Evolutionary conservation across 1,140 invertebrate genomes (phyloP), one percentile per base, ranked within the genome.

Genomic region (Zaprionus tsacasi): DNA sequence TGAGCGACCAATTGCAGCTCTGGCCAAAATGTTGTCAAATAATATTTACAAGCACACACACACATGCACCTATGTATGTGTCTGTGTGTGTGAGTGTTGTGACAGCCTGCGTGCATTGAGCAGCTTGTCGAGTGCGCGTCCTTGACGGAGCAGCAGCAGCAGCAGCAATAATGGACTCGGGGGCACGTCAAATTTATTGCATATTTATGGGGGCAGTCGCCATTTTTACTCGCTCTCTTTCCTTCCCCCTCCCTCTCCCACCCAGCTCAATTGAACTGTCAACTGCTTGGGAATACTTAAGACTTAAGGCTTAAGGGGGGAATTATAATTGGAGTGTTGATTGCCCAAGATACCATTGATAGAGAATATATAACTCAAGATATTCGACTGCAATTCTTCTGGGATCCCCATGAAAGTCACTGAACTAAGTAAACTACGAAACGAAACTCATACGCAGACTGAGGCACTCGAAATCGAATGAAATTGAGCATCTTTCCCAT

Each of bases 11-110:
- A 68, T 57, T 48, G 66, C 5, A 58, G 58, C 10, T 25, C 50
- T 8, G 50, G 54, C 72, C 70, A 85, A 88, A 82, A 88, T 82
- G 70, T 88, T 88, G 76, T 87, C 82, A 82, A 87, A 87, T 82
- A 88, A 88, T 88, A 88, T 88, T 88, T 87, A 82, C 79, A 69
- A 69, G 79, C 56, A 50, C 30, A 72, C 48, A 36, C 25, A 57
- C 48, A 63, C 65, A 45, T 17, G 36, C 3, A 30, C 3, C 27
- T 27, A 33, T 48, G 60, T 58, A 52, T 50, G 33, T 57, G 40
- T 25, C 43, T 50, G 40, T 45, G 27, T 27, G 58, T 35, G 21
- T 30, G 38, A 40, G 10, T 60, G 35, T 35, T 70, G 48, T 40
- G 36, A 10, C 38, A 57, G 35, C 25, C 55, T 40, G 21, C 48